Base-by-base conservation (phyloP, 1,140 invertebrate genomes). In the Sitophilus oryzae region DNA sequence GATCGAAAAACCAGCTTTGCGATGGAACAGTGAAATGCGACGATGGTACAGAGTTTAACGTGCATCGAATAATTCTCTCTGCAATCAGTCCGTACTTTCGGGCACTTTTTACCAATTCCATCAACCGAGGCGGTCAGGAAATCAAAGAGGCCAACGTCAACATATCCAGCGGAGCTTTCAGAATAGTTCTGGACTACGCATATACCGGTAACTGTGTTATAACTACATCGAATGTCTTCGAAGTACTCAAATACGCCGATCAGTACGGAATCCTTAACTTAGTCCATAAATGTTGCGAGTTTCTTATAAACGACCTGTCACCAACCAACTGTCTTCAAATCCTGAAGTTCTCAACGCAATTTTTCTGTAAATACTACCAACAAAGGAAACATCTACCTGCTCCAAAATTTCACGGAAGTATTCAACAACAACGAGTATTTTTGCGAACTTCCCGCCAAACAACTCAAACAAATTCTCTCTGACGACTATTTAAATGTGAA, bases 41-140 rank as follows among this genome's bases (percentile, higher is more conserved):
- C 35, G 82, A 82, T 64, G 80, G 81, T 46, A 74, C 76, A 62
- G 74, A 76, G 36, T 82, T 84, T 60, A 71, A 76, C 52, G 76
- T 85, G 21, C 84, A 86, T 58, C 66, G 83, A 51, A 77, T 78
- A 6, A 80, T 87, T 55, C 67, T 87, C 55, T 80, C 81, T 4
- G 77, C 82, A 2, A 77, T 77, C 30, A 84, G 82, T 69, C 81
- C 81, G 9, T 86, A 83, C 67, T 85, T 87, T 68, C 77, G 77
- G 55, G 68, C 68, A 9, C 51, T 85, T 53, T 85, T 86, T 67
- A 79, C 80, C 30, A 83, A 82, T 64, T 78, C 76, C 8, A 73
- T 81, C 42, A 75, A 77, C 52, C 73, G 74, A 59, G 76, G 73
- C 15, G 64, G 75, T 54, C 69, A 71, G 22, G 79, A 80, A 60